Percentiles rank a stretch among this genome's conserved stretches.
Evolutionary conservation across 64 coral and sea anemone species (phyloP).

Genomic region (Trachythela sp.): DNA sequence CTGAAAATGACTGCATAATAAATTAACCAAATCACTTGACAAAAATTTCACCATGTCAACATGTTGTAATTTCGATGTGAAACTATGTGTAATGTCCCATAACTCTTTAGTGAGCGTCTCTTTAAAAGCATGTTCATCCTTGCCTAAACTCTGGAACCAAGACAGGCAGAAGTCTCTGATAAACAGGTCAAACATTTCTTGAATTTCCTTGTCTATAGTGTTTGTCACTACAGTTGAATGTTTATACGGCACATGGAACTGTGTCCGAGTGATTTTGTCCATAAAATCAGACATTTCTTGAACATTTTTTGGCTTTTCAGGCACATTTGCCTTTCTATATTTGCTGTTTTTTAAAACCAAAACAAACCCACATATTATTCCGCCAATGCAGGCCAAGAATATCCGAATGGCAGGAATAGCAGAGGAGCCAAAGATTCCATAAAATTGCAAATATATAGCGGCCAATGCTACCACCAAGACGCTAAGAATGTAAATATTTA

Average conservation of each 20-base stretch:
- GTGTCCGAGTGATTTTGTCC: slow-evolving; percentile 55
- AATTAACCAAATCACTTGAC: slow-evolving; percentile 85
- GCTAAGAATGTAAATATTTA: background rate
- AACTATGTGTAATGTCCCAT: slow-evolving; percentile 57
- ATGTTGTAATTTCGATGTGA: slow-evolving; percentile 60
- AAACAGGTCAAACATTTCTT: slow-evolving; percentile 92
- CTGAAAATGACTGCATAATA: slow-evolving; percentile 87
- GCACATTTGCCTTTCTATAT: slow-evolving; percentile 66
- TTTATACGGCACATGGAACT: slow-evolving; percentile 66
- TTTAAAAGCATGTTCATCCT: slow-evolving; percentile 82
- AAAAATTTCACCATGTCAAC: slow-evolving; percentile 90
- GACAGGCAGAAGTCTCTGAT: slow-evolving; percentile 96
- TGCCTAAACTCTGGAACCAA: slow-evolving; percentile 83
- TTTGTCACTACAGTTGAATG: slow-evolving; percentile 76
- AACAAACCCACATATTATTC: background rate
- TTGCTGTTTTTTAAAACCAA: slow-evolving; percentile 28
- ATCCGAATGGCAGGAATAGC: background rate
- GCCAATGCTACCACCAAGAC: background rate
- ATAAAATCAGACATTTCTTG: slow-evolving; percentile 58
- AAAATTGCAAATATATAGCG: background rate
- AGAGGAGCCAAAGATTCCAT: slow-evolving; percentile 23
- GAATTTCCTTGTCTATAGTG: slow-evolving; percentile 86
- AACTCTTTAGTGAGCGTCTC: slow-evolving; percentile 86
- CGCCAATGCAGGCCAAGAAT: background rate
- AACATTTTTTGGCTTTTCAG: slow-evolving; percentile 53